Evolutionary conservation across 2,888 invertebrate species (phyloP).

Genomic region (Caenorhabditis sp.): DNA sequence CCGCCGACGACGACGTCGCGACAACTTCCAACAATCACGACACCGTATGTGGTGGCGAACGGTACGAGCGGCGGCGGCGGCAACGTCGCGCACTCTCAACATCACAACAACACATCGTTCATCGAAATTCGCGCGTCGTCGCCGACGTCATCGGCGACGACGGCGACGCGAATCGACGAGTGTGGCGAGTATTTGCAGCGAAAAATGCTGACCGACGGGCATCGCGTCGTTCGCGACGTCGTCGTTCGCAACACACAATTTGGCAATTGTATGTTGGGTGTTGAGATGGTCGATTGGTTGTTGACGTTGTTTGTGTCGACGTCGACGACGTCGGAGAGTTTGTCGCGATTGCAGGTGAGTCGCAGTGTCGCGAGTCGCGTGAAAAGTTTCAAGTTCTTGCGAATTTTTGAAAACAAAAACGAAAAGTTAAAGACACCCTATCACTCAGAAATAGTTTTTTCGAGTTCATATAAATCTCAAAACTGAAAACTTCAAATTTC

Average conservation of each 20-base stretch:
- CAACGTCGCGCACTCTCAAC: not conserved
- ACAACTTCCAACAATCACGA: not conserved
- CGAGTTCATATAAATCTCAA: no score
- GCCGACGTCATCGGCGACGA: constrained; percentile 5
- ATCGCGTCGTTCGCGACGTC: constrained; percentile 56
- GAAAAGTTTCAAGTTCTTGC: no score
- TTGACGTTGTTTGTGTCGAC: constrained; percentile 71
- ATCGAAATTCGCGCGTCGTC: constrained; percentile 22
- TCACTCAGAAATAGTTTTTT: no score
- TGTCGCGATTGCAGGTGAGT: constrained; percentile 15
- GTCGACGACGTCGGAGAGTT: constrained; percentile 32
- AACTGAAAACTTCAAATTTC: no score
- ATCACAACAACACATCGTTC: not conserved
- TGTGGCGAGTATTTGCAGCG: constrained; percentile 11
- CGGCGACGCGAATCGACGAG: constrained; percentile 14
- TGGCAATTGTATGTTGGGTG: constrained; percentile 79
- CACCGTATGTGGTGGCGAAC: no score
- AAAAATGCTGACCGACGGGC: constrained; percentile 43
- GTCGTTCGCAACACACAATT: constrained; percentile 48
- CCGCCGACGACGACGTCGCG: not conserved
- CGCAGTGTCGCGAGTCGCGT: no score
- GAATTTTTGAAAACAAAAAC: no score
- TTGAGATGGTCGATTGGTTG: constrained; percentile 84
- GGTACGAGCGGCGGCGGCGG: no score
- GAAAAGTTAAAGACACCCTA: no score